Base-by-base conservation (phyloP, 2,797 vertebrate genomes). In the Anableps anableps region DNA sequence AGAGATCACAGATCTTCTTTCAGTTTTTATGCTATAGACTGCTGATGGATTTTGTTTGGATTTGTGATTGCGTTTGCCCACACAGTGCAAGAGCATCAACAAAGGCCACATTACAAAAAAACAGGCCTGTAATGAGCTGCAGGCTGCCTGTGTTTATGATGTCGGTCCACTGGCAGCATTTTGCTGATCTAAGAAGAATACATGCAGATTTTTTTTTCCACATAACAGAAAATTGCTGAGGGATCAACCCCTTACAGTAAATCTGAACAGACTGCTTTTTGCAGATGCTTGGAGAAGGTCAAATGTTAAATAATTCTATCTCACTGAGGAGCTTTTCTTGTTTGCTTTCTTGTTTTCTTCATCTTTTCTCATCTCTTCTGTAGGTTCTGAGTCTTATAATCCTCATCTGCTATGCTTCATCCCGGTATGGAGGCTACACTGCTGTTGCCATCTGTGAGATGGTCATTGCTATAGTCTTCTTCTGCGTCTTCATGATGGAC, bases 351-450 rank as follows among this genome's bases (percentile, higher is more conserved):
- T 0, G 4, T 75, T 41, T 43, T 19, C 0, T 73, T 66, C 31
- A 50, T 51, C 31, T 76, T 31, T 9, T 53, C 11, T 45, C 48
- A 16, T 34, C 0, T 81, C 48, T 21, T 3, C 75, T 68, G 23
- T 50, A 98, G 97, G 0, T 93, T 10, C 0, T 97, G 79, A 96
- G 97, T 81, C 86, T 97, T 0, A 91, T 97, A 47, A 83, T 97
- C 91, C 26, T 97, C 78, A 96, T 97, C 92, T 97, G 97, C 91
- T 97, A 96, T 2, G 95, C 94, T 0, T 78, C 96, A 0, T 97
- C 97, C 0, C 0, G 0, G 0, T 75, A 80, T 16, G 78, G 90
- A 5, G 95, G 94, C 21, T 97, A 95, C 85, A 43, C 93, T 0
- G 66, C 94, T 0, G 14, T 97, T 77, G 88, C 96, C 2, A 94